These are phyloP conservation scores for Cnemophilus loriae DNA, from an alignment of 2,113 vertebrate genomes.

Conservation along the genomic window DNA sequence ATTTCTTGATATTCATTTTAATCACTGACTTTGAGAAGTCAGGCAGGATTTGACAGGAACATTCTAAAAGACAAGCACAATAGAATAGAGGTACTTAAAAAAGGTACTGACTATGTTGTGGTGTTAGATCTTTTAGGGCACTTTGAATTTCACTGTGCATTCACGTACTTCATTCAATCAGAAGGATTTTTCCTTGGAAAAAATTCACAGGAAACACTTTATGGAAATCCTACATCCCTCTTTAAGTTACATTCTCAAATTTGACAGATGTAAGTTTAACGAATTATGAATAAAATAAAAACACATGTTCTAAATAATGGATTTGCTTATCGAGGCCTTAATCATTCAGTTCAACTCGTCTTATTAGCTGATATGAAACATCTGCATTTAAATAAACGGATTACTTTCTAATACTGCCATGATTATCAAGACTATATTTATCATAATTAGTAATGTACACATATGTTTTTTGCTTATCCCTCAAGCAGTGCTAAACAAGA, in stretches of 20 bases:
- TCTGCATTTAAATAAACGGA: slow-evolving; percentile 21
- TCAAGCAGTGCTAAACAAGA: not conserved
- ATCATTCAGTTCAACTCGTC: not conserved
- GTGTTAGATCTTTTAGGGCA: not conserved
- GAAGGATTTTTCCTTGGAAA: not conserved
- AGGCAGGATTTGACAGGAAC: not conserved
- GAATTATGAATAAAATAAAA: not conserved
- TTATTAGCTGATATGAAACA: not conserved
- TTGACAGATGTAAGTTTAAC: not conserved
- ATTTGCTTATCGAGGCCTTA: not conserved
- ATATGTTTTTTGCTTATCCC: not conserved
- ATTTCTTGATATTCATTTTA: not conserved
- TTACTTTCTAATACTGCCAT: not conserved
- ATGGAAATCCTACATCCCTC: not conserved
- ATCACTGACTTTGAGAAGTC: not conserved
- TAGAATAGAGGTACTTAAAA: not conserved
- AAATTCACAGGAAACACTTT: not conserved
- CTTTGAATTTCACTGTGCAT: not conserved
- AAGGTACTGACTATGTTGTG: not conserved
- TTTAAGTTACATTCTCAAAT: not conserved
- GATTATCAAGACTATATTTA: slow-evolving; percentile 17
- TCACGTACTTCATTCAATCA: not conserved
- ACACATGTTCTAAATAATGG: not conserved
- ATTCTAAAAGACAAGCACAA: not conserved
- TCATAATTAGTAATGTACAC: not conserved